Base-by-base conservation (phyloP, 2,797 vertebrate species). In the Novumbra hubbsi region DNA sequence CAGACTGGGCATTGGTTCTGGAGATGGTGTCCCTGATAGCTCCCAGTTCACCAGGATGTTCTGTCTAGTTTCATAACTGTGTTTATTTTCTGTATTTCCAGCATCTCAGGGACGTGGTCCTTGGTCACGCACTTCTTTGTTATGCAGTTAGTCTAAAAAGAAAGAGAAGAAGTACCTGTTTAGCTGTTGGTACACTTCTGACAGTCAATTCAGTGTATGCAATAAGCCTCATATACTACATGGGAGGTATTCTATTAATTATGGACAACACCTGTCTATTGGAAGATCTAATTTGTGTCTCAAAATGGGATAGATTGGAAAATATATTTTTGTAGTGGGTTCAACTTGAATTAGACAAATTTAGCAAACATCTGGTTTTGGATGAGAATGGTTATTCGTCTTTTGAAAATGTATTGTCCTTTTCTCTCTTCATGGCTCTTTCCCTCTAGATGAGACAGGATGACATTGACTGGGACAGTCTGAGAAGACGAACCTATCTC, bases 401-500 rank as follows among this genome's bases (percentile, higher is more conserved):
- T 16, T 3, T 38, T 55, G 16, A 41, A 41, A 11, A 15, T 64
- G 9, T 69, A 17, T 52, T 71, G 41, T 5, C 30, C 16, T 28
- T 77, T 11, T 72, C 28, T 49, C 8, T 30, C 5, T 68, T 2
- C 34, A 30, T 68, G 65, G 71, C 30, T 6, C 4, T 62, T 70
- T 50, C 41, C 3, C 11, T 67, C 1, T 60, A 87, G 86, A 75
- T 63, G n/a, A 64, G 21, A 38, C 45, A 48, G 24, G 78, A 79
- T 16, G 57, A 30, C 38, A 41, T 71, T 5, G 77, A 85, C 74
- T 82, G 81, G 85, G 57, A 80, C 64, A 82, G 55, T 34, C 81
- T 84, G 69, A 81, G 70, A 52, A 67, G 50, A 55, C 83, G 81
- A 74, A 32, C 67, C 0, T 74, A 79, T 73, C 76, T 79, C 38